Base-by-base conservation (phyloP, 2,113 vertebrate species). In the Salminus brasiliensis region DNA sequence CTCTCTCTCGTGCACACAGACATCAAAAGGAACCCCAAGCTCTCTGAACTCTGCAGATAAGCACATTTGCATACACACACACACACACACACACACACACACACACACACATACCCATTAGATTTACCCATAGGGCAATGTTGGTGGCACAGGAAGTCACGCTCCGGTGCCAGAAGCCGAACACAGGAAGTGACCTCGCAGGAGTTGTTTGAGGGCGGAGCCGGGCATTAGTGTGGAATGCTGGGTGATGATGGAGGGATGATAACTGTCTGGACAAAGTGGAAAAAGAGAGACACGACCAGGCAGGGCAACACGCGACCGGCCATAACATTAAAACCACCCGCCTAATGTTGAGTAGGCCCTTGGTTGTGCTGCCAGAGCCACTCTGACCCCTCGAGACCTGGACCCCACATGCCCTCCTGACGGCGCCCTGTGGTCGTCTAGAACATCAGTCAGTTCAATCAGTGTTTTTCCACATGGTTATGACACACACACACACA, bases 21-120 rank as follows among this genome's bases (percentile, higher is more conserved):
- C 32, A 39, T 66, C 47, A 23, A 55, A 55, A 55, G 70, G 23
- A 18, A 68, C 32, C 66, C 18, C 55, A 47, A 66, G 52, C 25
- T 53, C 12, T 25, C 76, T 78, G 66, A 78, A 55, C 18, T 23
- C 27, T 29, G 32, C 29, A 25, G 66, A 62, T 71, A 78, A 60
- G 76, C 29, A 1, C 49, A 60, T 60, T 34, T 25, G 41, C 53
- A 70, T 67, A 12, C 43, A 25, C 29, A 34, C 55, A 36, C 53
- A 71, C 25, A 62, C 76, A 70, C 66, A 62, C 23, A 66, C 62
- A 53, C 29, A 53, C 43, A 66, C 57, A 47, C 39, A 63, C 57
- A 30, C 72, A 23, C 59, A 27, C 43, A 36, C 55, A 36, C 53
- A 72, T 21, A 63, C 63, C 23, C 3, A 39, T 16, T 34, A 59